Percentiles rank a stretch among this genome's conserved stretches.
These are phyloP conservation scores for Habroteleia sp. DNA, from an alignment of 2,888 invertebrate species.

Conservation along the genomic window DNA sequence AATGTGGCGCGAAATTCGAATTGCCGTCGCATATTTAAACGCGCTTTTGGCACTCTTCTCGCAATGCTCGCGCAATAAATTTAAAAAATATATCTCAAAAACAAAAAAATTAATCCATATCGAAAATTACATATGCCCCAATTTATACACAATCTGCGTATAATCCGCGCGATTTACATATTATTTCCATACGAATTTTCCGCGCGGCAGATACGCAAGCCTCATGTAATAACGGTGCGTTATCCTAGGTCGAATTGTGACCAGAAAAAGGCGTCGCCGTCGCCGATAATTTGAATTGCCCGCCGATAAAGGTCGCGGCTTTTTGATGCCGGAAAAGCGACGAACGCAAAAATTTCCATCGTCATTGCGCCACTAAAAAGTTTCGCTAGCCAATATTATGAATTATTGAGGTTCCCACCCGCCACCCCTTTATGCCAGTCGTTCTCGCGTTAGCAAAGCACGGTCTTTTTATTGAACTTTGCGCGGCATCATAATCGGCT, in stretches of 20 bases:
- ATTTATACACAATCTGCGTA: constrained; percentile 43
- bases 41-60: no score
- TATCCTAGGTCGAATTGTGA: constrained; percentile 30
- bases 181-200: constrained; percentile 48
- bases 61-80: no score
- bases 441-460: constrained; percentile 28
- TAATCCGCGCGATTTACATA: constrained; percentile 50
- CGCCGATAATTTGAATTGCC: constrained; percentile 38
- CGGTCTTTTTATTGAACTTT: constrained; percentile 44
- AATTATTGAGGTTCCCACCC: constrained; percentile 44
- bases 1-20: constrained; percentile 9
- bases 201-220: constrained; percentile 22
- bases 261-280: constrained; percentile 23
- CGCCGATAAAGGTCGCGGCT: constrained; percentile 41
- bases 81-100: no score
- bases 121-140: constrained; percentile 33
- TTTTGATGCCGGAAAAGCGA: constrained; percentile 22
- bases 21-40: no score
- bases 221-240: constrained; percentile 42
- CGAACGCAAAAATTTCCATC: constrained; percentile 35
- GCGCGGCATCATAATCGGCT: constrained; percentile 25
- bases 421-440: constrained; percentile 5
- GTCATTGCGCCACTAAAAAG: constrained; percentile 39
- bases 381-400: constrained; percentile 43
- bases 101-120: constrained; percentile 31